Evolutionary conservation across 2,888 invertebrate genomes (phyloP).

Genomic region (Omphaloscelis lunosa): DNA sequence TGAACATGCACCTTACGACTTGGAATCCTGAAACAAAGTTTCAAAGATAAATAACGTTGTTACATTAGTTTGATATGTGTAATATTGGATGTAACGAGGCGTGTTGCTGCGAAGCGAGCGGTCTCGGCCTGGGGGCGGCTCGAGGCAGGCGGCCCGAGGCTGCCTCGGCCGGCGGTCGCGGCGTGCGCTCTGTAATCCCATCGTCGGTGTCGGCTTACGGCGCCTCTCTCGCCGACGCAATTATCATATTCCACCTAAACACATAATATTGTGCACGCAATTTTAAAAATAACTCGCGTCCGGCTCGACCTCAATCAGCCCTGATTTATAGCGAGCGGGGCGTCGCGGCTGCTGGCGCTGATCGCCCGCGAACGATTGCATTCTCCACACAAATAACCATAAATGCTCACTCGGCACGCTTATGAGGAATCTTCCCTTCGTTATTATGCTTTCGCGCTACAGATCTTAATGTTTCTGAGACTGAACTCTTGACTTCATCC

Average conservation of each 20-base stretch:
- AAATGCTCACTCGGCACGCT: slow-evolving; percentile 67
- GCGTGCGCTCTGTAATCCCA: slow-evolving; percentile 87
- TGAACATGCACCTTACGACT: not conserved
- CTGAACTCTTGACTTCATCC: slow-evolving; percentile 40
- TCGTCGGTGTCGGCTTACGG: slow-evolving; percentile 89
- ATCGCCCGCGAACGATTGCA: slow-evolving; percentile 76
- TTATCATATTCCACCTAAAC: slow-evolving; percentile 91
- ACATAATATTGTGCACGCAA: slow-evolving; percentile 90
- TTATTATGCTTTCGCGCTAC: slow-evolving; percentile 23
- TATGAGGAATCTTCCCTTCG: slow-evolving; percentile 42
- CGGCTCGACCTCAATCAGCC: slow-evolving; percentile 86
- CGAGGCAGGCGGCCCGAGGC: slow-evolving; percentile 62
- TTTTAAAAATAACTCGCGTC: slow-evolving; percentile 90
- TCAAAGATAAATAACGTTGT: slow-evolving; percentile 12
- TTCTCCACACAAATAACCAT: slow-evolving; percentile 77
- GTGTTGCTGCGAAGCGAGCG: slow-evolving; percentile 71
- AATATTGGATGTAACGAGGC: slow-evolving; percentile 71
- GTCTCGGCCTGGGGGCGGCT: slow-evolving; percentile 57
- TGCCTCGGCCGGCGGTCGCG: slow-evolving; percentile 68
- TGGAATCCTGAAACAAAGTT: slow-evolving; percentile 8
- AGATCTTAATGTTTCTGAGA: slow-evolving; percentile 3
- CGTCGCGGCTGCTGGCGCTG: slow-evolving; percentile 74
- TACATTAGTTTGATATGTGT: slow-evolving; percentile 27
- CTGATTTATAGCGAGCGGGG: slow-evolving; percentile 85
- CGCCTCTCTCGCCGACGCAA: slow-evolving; percentile 86